Percentiles rank a stretch among this genome's conserved stretches.
phyloP scores from a whole-genome alignment of 2,113 vertebrate species.

The Damaliscus lunatus region DNA sequence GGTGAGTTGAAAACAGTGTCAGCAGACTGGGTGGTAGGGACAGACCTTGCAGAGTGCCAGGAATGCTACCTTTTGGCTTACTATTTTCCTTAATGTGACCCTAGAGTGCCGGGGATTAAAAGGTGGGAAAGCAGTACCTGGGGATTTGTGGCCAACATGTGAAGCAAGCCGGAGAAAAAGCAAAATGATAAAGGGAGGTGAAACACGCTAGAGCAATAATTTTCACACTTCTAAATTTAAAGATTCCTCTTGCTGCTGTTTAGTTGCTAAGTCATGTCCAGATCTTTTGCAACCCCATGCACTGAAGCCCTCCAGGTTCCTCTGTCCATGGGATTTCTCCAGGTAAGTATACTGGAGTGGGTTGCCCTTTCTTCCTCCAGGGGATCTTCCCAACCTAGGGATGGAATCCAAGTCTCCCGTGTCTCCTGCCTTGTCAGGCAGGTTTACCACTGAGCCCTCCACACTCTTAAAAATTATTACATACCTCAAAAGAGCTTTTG shows the following conservation, averaged over 20 bases:
- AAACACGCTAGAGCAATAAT: not conserved
- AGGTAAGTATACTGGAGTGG: not conserved
- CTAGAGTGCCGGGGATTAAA: not conserved
- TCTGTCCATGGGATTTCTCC: not conserved
- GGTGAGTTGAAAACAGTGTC: not conserved
- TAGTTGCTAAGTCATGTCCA: not conserved
- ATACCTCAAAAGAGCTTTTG: not conserved
- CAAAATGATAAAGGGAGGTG: not conserved
- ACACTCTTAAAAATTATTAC: not conserved
- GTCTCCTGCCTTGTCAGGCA: not conserved
- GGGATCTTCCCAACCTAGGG: not conserved
- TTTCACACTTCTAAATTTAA: not conserved
- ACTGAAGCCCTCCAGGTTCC: not conserved
- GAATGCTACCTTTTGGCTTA: not conserved
- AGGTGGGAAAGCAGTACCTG: not conserved
- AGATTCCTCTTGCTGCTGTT: not conserved
- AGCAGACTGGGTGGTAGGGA: not conserved
- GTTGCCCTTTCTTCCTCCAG: not conserved
- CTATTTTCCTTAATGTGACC: not conserved
- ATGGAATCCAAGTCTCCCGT: not conserved
- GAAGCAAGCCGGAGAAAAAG: not conserved
- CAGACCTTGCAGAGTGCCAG: not conserved
- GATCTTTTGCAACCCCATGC: not conserved
- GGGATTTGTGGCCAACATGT: not conserved
- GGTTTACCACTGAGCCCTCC: not conserved